These are phyloP conservation scores for Euura lappo DNA, from an alignment of 1,140 invertebrate genomes.

Conservation along the genomic window DNA sequence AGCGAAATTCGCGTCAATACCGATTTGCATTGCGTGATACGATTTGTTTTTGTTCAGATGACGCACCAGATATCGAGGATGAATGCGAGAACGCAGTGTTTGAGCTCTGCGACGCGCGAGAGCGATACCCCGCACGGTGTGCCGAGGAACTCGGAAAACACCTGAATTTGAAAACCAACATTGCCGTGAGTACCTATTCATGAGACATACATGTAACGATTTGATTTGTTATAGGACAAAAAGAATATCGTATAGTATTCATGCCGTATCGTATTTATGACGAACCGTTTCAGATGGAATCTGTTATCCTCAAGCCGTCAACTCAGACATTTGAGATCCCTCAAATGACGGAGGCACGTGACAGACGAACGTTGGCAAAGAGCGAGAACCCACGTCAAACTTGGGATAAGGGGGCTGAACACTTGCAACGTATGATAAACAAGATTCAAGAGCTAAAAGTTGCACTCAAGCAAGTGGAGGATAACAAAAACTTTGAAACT, in stretches of 20 bases:
- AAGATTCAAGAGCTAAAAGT: conserved; percentile 37
- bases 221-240: neutral
- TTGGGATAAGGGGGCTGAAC: neutral
- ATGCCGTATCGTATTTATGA: neutral
- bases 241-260: too few relatives aligned
- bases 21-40: too few relatives aligned
- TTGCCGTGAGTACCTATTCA: conserved; percentile 31
- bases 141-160: conserved; percentile 35
- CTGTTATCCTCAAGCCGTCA: conserved; percentile 2
- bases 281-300: conserved; percentile 8
- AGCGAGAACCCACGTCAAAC: too few relatives aligned
- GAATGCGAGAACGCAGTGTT: conserved; percentile 39
- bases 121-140: conserved; percentile 40
- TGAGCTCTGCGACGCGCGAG: conserved; percentile 41
- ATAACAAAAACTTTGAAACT: conserved; percentile 25
- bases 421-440: conserved; percentile 24
- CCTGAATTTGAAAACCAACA: conserved; percentile 36
- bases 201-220: neutral
- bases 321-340: neutral
- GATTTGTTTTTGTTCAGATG: neutral
- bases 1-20: too few relatives aligned
- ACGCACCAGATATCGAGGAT: neutral
- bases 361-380: neutral
- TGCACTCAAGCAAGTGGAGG: conserved; percentile 34
- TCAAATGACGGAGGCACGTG: neutral